These are phyloP conservation scores for Pseudococcus viburni DNA, from an alignment of 2,888 invertebrate species.

Conservation along the genomic window DNA sequence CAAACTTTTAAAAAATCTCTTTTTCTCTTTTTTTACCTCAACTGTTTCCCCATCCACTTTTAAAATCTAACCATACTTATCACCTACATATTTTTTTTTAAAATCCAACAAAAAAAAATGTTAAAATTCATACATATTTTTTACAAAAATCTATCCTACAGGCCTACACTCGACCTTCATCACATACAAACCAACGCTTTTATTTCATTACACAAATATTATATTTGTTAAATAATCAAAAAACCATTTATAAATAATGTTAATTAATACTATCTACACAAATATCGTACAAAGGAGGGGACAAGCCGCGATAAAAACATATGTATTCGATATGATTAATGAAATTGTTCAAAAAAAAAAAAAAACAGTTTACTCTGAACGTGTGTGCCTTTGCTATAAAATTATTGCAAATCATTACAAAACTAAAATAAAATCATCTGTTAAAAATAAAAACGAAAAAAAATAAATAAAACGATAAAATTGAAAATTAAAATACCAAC, in stretches of 20 bases:
- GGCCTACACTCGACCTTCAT: neutral
- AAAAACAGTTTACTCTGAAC: conserved; percentile 50
- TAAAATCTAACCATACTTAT: too few relatives aligned
- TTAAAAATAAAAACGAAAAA: conserved; percentile 32
- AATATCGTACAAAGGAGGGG: conserved; percentile 23
- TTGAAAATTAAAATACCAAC: conserved; percentile 50
- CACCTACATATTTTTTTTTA: too few relatives aligned
- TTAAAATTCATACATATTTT: too few relatives aligned
- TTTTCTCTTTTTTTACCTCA: too few relatives aligned
- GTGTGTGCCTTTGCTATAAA: conserved; percentile 35
- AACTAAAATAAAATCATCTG: conserved; percentile 53
- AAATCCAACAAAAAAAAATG: too few relatives aligned
- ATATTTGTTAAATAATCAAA: conserved; percentile 63
- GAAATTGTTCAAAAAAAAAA: conserved; percentile 54
- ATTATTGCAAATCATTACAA: conserved; percentile 51
- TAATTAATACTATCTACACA: conserved; percentile 58
- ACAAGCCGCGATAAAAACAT: conserved; percentile 52
- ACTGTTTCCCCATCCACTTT: too few relatives aligned
- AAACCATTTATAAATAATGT: conserved; percentile 62
- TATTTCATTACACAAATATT: conserved; percentile 57
- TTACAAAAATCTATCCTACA: too few relatives aligned
- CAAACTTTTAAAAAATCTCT: too few relatives aligned
- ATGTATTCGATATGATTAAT: conserved; percentile 50
- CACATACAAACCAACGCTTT: conserved; percentile 12
- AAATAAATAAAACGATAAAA: conserved; percentile 55